Percentiles rank a stretch among this genome's conserved stretches.
These are phyloP conservation scores for Fundulus diaphanus DNA, from an alignment of 2,797 vertebrate genomes.

Conservation along the genomic window DNA sequence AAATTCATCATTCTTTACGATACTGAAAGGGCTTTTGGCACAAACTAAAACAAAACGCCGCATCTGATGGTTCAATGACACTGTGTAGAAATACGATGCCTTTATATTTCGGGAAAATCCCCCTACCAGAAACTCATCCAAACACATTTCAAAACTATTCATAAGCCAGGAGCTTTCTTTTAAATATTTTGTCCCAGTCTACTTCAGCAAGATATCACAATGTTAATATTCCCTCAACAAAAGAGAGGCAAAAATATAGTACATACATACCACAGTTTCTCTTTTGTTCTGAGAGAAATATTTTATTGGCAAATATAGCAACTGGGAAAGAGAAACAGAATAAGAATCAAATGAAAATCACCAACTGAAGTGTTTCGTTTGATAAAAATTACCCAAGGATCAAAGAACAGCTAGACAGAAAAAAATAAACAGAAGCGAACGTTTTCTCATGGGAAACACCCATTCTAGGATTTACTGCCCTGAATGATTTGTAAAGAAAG, in stretches of 20 bases:
- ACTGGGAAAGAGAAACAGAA: not conserved
- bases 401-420: not conserved
- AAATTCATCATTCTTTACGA: constrained; percentile 16
- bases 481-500: not conserved
- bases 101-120: not conserved
- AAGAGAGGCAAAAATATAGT: not conserved
- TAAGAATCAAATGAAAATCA: not conserved
- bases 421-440: not conserved
- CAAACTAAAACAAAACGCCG: too few species aligned
- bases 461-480: not conserved
- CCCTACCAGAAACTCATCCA: not conserved
- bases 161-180: not conserved
- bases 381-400: not conserved
- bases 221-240: not conserved
- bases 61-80: not conserved
- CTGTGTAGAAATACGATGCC: constrained; percentile 10
- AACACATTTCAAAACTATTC: not conserved
- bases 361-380: constrained; percentile 37
- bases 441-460: not conserved
- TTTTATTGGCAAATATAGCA: not conserved
- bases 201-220: not conserved
- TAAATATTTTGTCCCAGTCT: not conserved
- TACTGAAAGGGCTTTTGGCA: constrained; percentile 7
- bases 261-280: too few species aligned
- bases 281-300: too few species aligned